phyloP scores from a whole-genome alignment of 2,888 invertebrate species.

The Spodoptera littoralis region DNA sequence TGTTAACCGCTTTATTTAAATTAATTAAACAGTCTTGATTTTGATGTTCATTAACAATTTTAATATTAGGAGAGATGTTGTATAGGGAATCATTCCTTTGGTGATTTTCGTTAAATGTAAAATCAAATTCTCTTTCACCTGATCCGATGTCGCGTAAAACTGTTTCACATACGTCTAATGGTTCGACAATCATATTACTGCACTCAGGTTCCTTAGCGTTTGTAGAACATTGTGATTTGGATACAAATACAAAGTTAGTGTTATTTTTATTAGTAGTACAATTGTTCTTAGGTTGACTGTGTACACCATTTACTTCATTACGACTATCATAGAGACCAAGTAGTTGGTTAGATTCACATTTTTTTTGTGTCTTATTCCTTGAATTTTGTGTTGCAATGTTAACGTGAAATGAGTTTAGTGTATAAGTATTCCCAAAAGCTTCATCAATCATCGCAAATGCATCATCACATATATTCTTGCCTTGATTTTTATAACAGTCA shows the following conservation, averaged over 20 bases:
- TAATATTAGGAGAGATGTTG: slow-evolving; percentile 3
- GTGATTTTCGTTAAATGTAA: slow-evolving; percentile 31
- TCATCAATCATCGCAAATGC: background rate
- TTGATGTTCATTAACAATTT: slow-evolving; percentile 1
- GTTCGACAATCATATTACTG: slow-evolving; percentile 50
- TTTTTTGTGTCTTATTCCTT: background rate
- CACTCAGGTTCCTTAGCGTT: background rate
- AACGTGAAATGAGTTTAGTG: slow-evolving; percentile 5
- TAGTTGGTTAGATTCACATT: background rate
- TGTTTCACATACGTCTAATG: slow-evolving; percentile 68
- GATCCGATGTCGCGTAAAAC: slow-evolving; percentile 41
- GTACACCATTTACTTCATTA: slow-evolving; percentile 39
- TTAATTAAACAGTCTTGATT: background rate
- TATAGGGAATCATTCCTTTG: slow-evolving; percentile 35
- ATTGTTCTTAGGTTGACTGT: slow-evolving; percentile 9
- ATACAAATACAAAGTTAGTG: slow-evolving; percentile 56
- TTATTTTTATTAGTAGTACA: slow-evolving; percentile 18
- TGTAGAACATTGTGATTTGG: slow-evolving; percentile 48
- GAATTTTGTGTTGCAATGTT: slow-evolving; percentile 1
- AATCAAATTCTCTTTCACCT: slow-evolving; percentile 34
- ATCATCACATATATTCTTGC: background rate
- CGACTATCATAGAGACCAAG: slow-evolving; percentile 3
- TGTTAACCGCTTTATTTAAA: background rate
- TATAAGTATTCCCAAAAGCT: slow-evolving; percentile 40
- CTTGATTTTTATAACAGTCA: background rate